Evolutionary conservation across 2,797 vertebrate species (phyloP).

Genomic region (Macroramphosus scolopax): DNA sequence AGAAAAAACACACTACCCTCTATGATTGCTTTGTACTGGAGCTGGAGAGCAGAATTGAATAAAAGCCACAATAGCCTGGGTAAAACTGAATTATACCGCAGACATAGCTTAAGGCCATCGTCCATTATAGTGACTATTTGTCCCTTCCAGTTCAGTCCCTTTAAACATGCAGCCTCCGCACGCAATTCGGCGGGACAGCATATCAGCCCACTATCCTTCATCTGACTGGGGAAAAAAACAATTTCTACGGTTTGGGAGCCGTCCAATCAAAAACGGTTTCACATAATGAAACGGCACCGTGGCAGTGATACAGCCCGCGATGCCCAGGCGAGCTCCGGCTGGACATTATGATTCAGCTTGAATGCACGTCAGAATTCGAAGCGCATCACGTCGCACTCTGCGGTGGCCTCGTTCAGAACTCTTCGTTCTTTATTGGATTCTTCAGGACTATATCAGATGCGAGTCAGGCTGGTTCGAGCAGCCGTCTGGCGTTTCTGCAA

Average conservation of each 20-base stretch:
- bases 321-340: constrained; percentile 36
- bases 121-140: constrained; percentile 50
- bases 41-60: constrained; percentile 35
- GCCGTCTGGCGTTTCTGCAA: no score
- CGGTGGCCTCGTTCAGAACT: constrained; percentile 10
- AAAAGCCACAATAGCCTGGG: constrained; percentile 36
- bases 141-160: constrained; percentile 39
- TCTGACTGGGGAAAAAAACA: constrained; percentile 33
- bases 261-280: constrained; percentile 56
- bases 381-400: constrained; percentile 21
- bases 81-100: constrained; percentile 20
- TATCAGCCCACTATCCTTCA: constrained; percentile 47
- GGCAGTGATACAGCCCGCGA: constrained; percentile 25
- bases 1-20: no score
- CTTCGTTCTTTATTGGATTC: no score
- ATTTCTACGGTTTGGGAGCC: constrained; percentile 30
- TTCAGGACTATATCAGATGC: no score
- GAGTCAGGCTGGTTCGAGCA: neutral
- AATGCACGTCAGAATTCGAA: constrained; percentile 36
- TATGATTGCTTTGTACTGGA: no score
- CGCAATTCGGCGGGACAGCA: constrained; percentile 49
- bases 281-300: constrained; percentile 44
- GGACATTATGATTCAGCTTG: no score
- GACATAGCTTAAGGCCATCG: constrained; percentile 31
- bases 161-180: constrained; percentile 43